Base-by-base conservation (phyloP, 2,113 vertebrate species). In the Cairina moschata region DNA sequence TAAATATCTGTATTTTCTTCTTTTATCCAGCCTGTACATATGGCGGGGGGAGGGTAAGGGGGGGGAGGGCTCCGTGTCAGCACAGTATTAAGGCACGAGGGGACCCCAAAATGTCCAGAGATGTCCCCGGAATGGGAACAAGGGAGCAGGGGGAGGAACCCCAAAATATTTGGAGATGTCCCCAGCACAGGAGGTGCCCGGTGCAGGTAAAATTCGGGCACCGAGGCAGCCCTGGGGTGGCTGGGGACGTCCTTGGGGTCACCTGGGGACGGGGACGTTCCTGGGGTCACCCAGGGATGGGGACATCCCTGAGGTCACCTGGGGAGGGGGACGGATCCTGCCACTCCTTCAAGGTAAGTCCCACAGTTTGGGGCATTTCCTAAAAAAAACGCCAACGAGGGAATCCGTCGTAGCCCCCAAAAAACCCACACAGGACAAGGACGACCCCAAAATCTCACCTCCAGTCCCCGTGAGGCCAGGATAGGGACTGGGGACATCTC, bases 1-100 rank as follows among this genome's bases (percentile, higher is more conserved):
- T 95, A 97, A 96, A 97, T 95, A 95, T 29, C 84, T 97, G 93
- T 92, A 91, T 91, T 96, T 96, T 95, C 90, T 91, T 95, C 91
- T 96, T 97, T 93, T 95, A 91, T 91, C 46, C 78, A 76, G 90
- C 58, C 15, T 93, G 96, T 95, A 95, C 38, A 95, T 96, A 92
- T 0, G 2, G 83, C 66, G 0, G 3, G 23, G 48, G 60, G 32
- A 29, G 16, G 0, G 3, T 20, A 46, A 44, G 26, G 17, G 0
- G 4, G 21, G 54, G 60, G 25, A 23, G 17, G 20, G 13, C 60
- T 65, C 78, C 75, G 63, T 73, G 78, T 88, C 92, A 88, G 62
- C 78, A 4, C 86, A 89, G 91, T 94, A 87, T 94, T 91, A 94
- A 85, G 91, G 77, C 87, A 68, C 23, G 2, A 34, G 17, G 68